These are phyloP conservation scores for Erebia palarica DNA, from an alignment of 2,888 invertebrate species.

Conservation along the genomic window DNA sequence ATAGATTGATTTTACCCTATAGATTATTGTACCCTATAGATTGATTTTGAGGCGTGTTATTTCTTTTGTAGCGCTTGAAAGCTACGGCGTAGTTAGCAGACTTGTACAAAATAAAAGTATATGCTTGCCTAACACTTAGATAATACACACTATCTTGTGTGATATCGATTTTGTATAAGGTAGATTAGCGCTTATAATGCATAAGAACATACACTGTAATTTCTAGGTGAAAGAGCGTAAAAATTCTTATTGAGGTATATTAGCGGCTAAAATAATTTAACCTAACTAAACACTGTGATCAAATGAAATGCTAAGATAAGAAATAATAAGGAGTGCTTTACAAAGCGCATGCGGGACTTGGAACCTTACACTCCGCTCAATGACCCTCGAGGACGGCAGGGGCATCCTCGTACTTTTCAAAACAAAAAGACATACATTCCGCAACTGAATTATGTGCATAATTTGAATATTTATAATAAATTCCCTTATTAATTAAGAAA, in stretches of 20 bases:
- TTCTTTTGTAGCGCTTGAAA: not conserved
- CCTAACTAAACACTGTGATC: not conserved
- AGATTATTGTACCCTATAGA: too few species aligned
- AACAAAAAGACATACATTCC: slow-evolving; percentile 53
- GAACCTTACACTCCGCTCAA: slow-evolving; percentile 65
- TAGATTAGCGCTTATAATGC: too few species aligned
- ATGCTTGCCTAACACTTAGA: not conserved
- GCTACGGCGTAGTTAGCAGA: not conserved
- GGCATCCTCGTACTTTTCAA: slow-evolving; percentile 66
- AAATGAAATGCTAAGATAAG: slow-evolving; percentile 45
- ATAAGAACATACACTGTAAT: too few species aligned
- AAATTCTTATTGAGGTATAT: not conserved
- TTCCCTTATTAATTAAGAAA: not conserved
- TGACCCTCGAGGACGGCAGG: slow-evolving; percentile 65
- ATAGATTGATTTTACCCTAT: not conserved
- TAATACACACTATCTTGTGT: too few species aligned
- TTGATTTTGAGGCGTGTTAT: not conserved
- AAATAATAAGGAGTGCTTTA: slow-evolving; percentile 61
- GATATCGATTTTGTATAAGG: too few species aligned
- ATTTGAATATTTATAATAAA: slow-evolving; percentile 22
- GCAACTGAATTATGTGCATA: slow-evolving; percentile 22
- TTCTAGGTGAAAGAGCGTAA: too few species aligned
- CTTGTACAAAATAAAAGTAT: not conserved
- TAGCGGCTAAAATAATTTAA: not conserved
- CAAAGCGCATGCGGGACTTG: slow-evolving; percentile 64